Evolutionary conservation across 2,113 vertebrate genomes (phyloP).

Genomic region (Ameiurus melas): DNA sequence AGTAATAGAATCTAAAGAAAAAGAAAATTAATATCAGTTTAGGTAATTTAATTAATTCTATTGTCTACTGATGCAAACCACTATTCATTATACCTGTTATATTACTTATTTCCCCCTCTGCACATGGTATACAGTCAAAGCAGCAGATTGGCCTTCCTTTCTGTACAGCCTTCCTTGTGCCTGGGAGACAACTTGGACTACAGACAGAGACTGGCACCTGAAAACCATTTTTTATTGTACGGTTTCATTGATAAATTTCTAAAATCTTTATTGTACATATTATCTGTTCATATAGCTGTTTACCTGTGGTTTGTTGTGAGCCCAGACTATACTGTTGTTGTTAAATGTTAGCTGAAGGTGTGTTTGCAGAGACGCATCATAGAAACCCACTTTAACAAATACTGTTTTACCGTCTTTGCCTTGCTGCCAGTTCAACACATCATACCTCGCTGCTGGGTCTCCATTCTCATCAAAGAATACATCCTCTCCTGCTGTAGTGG

Average conservation of each 20-base stretch:
- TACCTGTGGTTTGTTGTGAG: constrained; percentile 41
- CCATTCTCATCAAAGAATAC: constrained; percentile 61
- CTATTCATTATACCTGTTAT: constrained; percentile 25
- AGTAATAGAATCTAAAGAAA: constrained; percentile 47
- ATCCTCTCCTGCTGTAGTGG: constrained; percentile 41
- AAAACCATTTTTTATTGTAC: neutral
- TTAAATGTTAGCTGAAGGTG: constrained; percentile 50
- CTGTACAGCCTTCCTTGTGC: constrained; percentile 58
- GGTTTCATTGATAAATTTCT: neutral
- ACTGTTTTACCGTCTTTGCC: constrained; percentile 41
- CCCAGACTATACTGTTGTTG: constrained; percentile 55
- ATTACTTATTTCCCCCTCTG: constrained; percentile 51
- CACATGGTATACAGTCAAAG: constrained; percentile 64
- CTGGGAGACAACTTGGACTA: constrained; percentile 50
- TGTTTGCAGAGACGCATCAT: constrained; percentile 53
- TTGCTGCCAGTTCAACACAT: constrained; percentile 59
- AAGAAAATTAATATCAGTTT: neutral
- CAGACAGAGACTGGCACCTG: constrained; percentile 53
- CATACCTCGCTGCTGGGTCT: constrained; percentile 59
- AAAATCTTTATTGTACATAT: neutral
- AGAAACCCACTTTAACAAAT: constrained; percentile 58
- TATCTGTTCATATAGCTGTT: neutral
- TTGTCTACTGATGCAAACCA: neutral
- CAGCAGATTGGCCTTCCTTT: constrained; percentile 64
- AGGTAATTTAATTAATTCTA: neutral